Evolutionary conservation across 2,888 invertebrate genomes (phyloP).

Genomic region (Agrilus cyanescens): DNA sequence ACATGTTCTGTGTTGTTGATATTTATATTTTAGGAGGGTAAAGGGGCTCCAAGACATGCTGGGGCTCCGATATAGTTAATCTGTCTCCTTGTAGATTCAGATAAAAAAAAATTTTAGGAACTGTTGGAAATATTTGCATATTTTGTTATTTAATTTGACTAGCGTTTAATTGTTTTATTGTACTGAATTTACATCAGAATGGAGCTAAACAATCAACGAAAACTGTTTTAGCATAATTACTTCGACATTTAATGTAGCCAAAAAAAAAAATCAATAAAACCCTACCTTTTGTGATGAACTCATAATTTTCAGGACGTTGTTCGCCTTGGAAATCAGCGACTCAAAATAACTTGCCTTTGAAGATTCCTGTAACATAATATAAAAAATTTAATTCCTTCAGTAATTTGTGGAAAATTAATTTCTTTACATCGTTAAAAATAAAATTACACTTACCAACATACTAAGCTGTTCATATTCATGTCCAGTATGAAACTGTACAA

Average conservation of each 20-base stretch:
- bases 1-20: too few relatives aligned
- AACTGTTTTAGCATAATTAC: too few relatives aligned
- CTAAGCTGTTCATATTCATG: conserved; percentile 26
- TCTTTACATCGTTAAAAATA: not conserved
- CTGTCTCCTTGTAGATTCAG: too few relatives aligned
- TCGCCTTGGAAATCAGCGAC: conserved; percentile 17
- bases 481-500: conserved; percentile 28
- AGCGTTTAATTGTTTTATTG: not conserved
- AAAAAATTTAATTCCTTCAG: not conserved
- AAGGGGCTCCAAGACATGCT: too few relatives aligned
- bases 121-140: too few relatives aligned
- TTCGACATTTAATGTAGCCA: too few relatives aligned
- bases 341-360: conserved; percentile 21
- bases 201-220: not conserved
- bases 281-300: conserved; percentile 32
- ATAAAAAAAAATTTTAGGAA: too few relatives aligned
- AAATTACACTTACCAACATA: conserved; percentile 28
- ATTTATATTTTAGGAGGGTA: too few relatives aligned
- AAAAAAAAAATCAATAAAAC: conserved; percentile 2
- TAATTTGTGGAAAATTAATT: not conserved
- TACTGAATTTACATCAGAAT: not conserved
- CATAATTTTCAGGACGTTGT: conserved; percentile 24
- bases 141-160: too few relatives aligned
- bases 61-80: too few relatives aligned
- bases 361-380: conserved; percentile 25